Base-by-base conservation (phyloP, 2,797 vertebrate genomes). In the Microctenopoma lineatum region DNA sequence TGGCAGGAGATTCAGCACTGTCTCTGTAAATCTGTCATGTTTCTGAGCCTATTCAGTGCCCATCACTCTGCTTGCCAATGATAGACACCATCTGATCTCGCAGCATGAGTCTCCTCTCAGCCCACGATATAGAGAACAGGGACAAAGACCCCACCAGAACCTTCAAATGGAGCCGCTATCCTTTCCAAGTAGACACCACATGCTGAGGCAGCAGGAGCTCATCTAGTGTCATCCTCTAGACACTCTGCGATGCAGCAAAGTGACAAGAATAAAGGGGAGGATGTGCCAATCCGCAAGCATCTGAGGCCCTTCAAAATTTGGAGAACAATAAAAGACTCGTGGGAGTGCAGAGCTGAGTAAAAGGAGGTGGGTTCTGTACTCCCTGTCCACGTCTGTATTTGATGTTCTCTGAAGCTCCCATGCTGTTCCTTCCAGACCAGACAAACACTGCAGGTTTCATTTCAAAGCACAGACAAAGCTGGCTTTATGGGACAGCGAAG, bases 211-310 rank as follows among this genome's bases (percentile, higher is more conserved):
- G 87, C 75, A 87, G 89, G 86, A 91, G 86, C 84, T 81, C 93
- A 85, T 85, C 79, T 91, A 92, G 90, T 94, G 91, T 92, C 91
- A 87, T 89, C 92, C 91, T 89, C 77, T 73, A 86, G 82, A 92
- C 74, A 63, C 66, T 84, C 81, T 66, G 76, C 87, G 83, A 89
- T 58, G 84, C 74, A 51, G 77, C 87, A 85, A 91, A 92, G 60
- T 89, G 71, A 89, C 70, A 61, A 60, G 80, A 85, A 84, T 68
- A 87, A 79, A 81, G 72, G 63, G 70, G 57, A 79, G 55, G 87
- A 84, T 58, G 77, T 68, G 72, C 88, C 65, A 88, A 89, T 77
- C 81, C 66, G 42, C n/a, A 21, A 84, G 68, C 81, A 90, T 86
- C 83, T 83, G 80, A 92, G 84, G 60, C 73, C 57, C 84, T 73